Percentiles rank a stretch among this genome's conserved stretches.
Evolutionary conservation across 2,113 vertebrate genomes (phyloP).

Genomic region (Plecotus auritus): DNA sequence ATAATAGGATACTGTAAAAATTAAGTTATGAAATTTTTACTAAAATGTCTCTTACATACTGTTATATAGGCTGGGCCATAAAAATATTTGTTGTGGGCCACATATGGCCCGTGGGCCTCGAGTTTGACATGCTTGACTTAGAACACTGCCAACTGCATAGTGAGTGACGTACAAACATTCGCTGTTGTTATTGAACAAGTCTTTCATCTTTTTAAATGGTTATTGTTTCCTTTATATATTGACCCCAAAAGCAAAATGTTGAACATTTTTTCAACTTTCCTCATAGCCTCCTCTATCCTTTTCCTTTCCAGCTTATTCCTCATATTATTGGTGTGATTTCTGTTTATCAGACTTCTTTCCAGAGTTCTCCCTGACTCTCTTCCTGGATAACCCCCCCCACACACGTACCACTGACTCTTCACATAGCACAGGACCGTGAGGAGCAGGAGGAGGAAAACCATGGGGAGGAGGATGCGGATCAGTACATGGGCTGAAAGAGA

Average conservation of each 20-base stretch:
- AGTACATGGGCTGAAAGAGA: constrained; percentile 65
- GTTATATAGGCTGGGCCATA: too few species aligned
- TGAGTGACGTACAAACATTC: background rate
- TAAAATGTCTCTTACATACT: too few species aligned
- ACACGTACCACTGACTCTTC: constrained; percentile 81
- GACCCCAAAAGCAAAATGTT: background rate
- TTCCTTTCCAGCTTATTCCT: background rate
- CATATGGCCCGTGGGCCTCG: too few species aligned
- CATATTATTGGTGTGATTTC: background rate
- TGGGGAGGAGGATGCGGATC: constrained; percentile 40
- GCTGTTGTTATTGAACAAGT: background rate
- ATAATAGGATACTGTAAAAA: too few species aligned
- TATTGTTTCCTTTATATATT: background rate
- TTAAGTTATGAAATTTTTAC: too few species aligned
- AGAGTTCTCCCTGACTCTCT: background rate
- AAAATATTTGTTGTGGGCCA: too few species aligned
- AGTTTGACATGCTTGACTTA: too few species aligned
- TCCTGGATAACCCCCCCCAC: background rate
- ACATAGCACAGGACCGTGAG: constrained; percentile 58
- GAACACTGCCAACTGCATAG: background rate
- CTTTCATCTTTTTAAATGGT: background rate
- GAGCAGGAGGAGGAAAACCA: constrained; percentile 61
- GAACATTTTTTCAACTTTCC: background rate
- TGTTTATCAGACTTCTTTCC: background rate
- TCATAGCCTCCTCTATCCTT: background rate